Evolutionary conservation across 2,797 vertebrate genomes (phyloP).

Genomic region (Takifugu rubripes): DNA sequence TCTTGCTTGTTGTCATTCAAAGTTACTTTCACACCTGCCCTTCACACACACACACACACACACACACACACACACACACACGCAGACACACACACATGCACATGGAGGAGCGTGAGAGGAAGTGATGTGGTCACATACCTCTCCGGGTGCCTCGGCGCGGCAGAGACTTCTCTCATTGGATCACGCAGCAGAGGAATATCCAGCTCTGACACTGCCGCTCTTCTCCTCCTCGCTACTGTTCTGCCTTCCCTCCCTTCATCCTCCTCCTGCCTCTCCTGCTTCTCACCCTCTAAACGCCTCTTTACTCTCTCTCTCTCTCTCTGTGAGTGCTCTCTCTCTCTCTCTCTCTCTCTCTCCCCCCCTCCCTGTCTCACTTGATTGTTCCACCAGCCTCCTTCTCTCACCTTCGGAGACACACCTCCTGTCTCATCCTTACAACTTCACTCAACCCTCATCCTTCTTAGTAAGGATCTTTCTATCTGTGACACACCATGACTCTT

Average conservation of each 20-base stretch:
- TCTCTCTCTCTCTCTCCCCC: constrained; percentile 39
- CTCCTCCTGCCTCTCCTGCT: constrained; percentile 69
- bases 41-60: constrained; percentile 13
- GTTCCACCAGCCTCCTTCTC: constrained; percentile 51
- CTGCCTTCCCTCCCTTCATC: constrained; percentile 67
- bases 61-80: constrained; percentile 20
- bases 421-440: constrained; percentile 64
- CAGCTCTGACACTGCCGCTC: constrained; percentile 70
- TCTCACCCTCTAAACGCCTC: constrained; percentile 74
- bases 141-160: constrained; percentile 65
- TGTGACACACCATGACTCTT: constrained; percentile 56
- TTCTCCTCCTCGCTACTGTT: constrained; percentile 66
- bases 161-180: constrained; percentile 74
- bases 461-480: constrained; percentile 23
- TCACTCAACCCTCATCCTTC: constrained; percentile 55
- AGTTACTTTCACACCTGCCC: constrained; percentile 53
- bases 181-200: constrained; percentile 70
- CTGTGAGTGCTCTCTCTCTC: constrained; percentile 35
- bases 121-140: constrained; percentile 74
- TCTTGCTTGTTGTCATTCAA: constrained; percentile 47
- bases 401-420: constrained; percentile 52
- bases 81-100: constrained; percentile 14
- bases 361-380: constrained; percentile 59
- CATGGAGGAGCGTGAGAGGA: constrained; percentile 39
- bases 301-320: constrained; percentile 60